A percentile compares a stretch with the other conserved stretches of the same genome.
These are phyloP conservation scores for Bombylius discolor DNA, from an alignment of 2,888 invertebrate species.

Conservation along the genomic window DNA sequence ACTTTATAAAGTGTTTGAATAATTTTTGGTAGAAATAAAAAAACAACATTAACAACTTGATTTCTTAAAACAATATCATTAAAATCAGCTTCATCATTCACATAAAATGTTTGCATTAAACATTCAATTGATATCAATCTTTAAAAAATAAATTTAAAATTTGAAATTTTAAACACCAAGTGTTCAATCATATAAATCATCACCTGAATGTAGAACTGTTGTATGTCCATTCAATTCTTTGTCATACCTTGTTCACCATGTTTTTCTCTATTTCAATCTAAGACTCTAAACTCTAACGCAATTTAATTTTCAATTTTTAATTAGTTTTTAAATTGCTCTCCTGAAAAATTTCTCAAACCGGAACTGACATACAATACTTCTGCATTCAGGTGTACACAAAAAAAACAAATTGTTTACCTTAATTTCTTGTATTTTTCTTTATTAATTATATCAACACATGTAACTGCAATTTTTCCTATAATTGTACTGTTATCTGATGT, in stretches of 20 bases:
- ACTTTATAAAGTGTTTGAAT: slow-evolving; percentile 39
- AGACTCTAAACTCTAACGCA: too few species aligned
- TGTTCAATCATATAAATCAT: not conserved
- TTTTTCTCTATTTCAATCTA: too few species aligned
- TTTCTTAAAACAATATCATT: slow-evolving; percentile 40
- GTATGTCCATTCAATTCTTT: too few species aligned
- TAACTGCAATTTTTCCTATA: slow-evolving; percentile 52
- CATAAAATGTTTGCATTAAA: slow-evolving; percentile 48
- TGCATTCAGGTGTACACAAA: too few species aligned
- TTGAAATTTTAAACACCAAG: not conserved
- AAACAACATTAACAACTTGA: slow-evolving; percentile 44
- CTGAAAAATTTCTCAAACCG: too few species aligned
- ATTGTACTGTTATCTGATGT: slow-evolving; percentile 43
- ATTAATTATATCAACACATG: slow-evolving; percentile 51
- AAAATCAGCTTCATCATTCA: slow-evolving; percentile 42
- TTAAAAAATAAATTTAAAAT: slow-evolving; percentile 7
- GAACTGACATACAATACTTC: too few species aligned
- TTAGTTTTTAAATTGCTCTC: too few species aligned
- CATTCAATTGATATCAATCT: slow-evolving; percentile 45
- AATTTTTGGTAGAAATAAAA: slow-evolving; percentile 48
- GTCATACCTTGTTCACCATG: too few species aligned
- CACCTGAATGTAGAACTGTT: too few species aligned
- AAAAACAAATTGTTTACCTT: slow-evolving; percentile 38
- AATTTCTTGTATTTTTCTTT: slow-evolving; percentile 49
- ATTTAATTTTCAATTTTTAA: too few species aligned